Percentiles rank a stretch among this genome's conserved stretches.
Conservation (phyloP, 2,113 vertebrate genomes). For the Tupaia chinensis region DNA sequence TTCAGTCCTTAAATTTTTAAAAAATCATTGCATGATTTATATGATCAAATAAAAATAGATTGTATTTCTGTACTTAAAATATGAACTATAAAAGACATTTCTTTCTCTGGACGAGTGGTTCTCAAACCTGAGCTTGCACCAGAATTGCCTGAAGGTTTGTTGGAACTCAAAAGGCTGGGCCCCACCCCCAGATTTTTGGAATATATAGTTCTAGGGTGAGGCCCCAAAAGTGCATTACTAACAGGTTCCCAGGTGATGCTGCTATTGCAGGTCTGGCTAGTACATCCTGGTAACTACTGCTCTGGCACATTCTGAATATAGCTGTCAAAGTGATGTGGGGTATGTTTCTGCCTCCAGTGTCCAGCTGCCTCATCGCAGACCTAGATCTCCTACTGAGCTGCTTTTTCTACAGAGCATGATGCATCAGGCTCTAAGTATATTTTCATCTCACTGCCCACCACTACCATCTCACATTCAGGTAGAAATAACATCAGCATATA, state of each 20-base stretch:
- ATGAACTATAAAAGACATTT: background rate
- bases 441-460: background rate
- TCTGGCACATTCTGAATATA: background rate
- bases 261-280: background rate
- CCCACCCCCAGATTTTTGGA: background rate
- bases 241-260: background rate
- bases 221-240: background rate
- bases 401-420: background rate
- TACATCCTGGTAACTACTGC: background rate
- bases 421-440: background rate
- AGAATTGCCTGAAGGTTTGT: background rate
- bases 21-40: background rate
- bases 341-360: background rate
- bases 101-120: background rate
- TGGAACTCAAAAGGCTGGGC: background rate
- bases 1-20: background rate
- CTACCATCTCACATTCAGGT: background rate
- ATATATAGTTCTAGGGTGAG: background rate
- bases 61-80: conserved; percentile 10
- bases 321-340: background rate
- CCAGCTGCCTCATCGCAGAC: background rate
- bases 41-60: background rate
- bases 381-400: accelerated
- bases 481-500: background rate
- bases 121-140: background rate